Evolutionary conservation across 2,113 vertebrate species (phyloP).

Genomic region (Puntigrus tetrazona): DNA sequence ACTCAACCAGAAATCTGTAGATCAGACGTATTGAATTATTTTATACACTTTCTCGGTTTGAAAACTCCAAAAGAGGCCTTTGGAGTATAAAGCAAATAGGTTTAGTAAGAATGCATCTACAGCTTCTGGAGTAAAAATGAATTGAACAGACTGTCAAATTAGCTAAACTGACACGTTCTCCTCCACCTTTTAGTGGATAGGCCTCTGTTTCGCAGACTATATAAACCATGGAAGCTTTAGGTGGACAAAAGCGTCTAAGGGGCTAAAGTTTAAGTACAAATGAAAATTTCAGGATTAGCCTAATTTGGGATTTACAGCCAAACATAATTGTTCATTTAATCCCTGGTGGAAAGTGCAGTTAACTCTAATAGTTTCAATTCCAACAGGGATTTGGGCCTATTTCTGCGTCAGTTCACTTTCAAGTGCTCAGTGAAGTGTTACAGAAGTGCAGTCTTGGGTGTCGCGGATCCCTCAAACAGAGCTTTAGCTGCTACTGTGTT

Average conservation of each 20-base stretch:
- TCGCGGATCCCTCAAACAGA: slow-evolving; percentile 14
- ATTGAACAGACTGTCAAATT: slow-evolving; percentile 29
- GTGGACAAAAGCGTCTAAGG: slow-evolving; percentile 5
- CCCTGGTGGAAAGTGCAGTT: slow-evolving; percentile 66
- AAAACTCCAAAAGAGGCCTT: background rate
- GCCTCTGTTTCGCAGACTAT: slow-evolving; percentile 41
- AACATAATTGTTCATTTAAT: slow-evolving; percentile 65
- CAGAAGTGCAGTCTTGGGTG: slow-evolving; percentile 23
- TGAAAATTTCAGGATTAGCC: slow-evolving; percentile 66
- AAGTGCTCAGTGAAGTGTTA: slow-evolving; percentile 15
- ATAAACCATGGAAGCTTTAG: slow-evolving; percentile 25
- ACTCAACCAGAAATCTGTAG: background rate
- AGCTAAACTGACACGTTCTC: slow-evolving; percentile 58
- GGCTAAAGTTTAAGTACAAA: slow-evolving; percentile 60
- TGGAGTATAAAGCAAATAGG: background rate
- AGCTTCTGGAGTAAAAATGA: background rate
- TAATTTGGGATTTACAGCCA: slow-evolving; percentile 64
- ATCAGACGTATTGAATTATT: background rate
- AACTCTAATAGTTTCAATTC: slow-evolving; percentile 73
- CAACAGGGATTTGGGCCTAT: slow-evolving; percentile 64
- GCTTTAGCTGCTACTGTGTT: slow-evolving; percentile 10
- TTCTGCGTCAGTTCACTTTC: slow-evolving; percentile 60
- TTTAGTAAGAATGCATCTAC: background rate
- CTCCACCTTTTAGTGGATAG: slow-evolving; percentile 43
- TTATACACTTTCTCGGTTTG: background rate